Conservation (phyloP, 2,797 vertebrate species). For the Coilia nasus region DNA sequence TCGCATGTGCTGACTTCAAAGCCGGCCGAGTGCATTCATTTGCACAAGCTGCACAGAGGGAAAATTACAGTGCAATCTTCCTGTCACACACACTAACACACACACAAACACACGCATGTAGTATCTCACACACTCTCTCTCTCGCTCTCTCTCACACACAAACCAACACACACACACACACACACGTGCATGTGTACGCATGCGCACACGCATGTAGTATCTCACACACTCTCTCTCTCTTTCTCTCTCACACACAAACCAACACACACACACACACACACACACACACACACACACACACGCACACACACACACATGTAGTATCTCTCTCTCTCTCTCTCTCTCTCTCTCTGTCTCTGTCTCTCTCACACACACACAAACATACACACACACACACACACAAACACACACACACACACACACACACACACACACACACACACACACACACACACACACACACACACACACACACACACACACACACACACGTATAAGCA, state of each 20-base stretch:
- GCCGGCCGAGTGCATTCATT: not conserved
- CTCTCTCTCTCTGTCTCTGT: no score
- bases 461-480: conserved; percentile 24
- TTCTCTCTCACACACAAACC: not conserved
- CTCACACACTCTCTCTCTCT: not conserved
- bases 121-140: not conserved
- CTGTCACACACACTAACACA: not conserved
- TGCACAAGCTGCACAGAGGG: not conserved
- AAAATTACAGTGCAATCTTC: not conserved
- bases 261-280: not conserved
- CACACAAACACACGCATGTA: not conserved
- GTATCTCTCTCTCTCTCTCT: no score
- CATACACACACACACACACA: not conserved
- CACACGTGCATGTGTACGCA: no score
- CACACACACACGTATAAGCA: not conserved
- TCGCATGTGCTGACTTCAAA: not conserved
- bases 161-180: conserved; percentile 31
- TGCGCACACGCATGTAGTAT: not conserved
- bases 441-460: no score
- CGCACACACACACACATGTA: conserved; percentile 17
- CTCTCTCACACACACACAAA: not conserved
- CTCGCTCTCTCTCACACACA: not conserved
- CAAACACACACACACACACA: not conserved
- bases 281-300: not conserved
- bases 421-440: not conserved